phyloP scores from a whole-genome alignment of 2,113 vertebrate species.

The Benitochromis conjunctus region DNA sequence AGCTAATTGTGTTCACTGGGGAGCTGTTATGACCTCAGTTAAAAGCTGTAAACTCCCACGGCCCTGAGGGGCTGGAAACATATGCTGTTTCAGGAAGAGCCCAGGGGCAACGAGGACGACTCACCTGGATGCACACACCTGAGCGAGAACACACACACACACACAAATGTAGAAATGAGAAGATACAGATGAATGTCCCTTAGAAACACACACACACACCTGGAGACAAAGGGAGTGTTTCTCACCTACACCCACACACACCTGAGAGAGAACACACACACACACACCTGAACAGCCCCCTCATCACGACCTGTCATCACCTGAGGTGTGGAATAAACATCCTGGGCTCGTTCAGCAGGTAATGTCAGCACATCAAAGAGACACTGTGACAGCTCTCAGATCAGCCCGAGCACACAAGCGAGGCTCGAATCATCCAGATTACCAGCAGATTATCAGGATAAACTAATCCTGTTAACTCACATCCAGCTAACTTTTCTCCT shows the following conservation, averaged over 20 bases:
- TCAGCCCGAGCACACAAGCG: neutral
- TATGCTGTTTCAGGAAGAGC: slow-evolving; percentile 74
- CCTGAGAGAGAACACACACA: slow-evolving; percentile 51
- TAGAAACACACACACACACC: slow-evolving; percentile 35
- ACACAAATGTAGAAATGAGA: neutral
- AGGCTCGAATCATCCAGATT: neutral
- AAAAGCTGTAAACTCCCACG: slow-evolving; percentile 51
- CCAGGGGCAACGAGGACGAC: slow-evolving; percentile 47
- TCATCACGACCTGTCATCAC: slow-evolving; percentile 68
- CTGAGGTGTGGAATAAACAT: slow-evolving; percentile 67
- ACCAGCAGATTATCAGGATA: neutral
- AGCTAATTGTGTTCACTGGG: slow-evolving; percentile 71
- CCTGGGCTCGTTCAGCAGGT: slow-evolving; percentile 62
- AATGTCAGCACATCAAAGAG: slow-evolving; percentile 53
- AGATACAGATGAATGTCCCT: slow-evolving; percentile 40
- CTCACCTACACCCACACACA: slow-evolving; percentile 40
- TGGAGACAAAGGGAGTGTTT: slow-evolving; percentile 67
- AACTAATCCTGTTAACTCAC: neutral
- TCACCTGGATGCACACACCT: slow-evolving; percentile 28
- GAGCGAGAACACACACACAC: neutral
- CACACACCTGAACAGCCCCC: slow-evolving; percentile 1
- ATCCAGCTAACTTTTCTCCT: neutral
- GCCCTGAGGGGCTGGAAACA: slow-evolving; percentile 56
- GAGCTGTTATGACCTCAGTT: slow-evolving; percentile 60
- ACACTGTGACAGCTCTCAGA: neutral